These are phyloP conservation scores for Andrena cerasifolii DNA, from an alignment of 1,140 invertebrate genomes.

Conservation along the genomic window DNA sequence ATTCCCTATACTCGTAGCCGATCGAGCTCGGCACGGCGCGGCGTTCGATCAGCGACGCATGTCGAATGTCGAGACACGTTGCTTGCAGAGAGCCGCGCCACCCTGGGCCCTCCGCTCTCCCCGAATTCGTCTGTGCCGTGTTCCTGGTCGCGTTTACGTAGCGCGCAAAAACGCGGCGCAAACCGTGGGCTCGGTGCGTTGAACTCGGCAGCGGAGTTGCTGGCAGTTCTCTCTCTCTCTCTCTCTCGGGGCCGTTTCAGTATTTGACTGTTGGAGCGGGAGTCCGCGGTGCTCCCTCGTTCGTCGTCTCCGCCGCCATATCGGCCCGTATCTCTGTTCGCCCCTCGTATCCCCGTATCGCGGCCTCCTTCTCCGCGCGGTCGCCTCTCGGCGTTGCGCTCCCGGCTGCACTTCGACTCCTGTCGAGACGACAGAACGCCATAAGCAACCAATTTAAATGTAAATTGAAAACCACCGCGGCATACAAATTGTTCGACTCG, in stretches of 20 bases:
- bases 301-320: neutral
- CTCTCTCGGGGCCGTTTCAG: conserved; percentile 61
- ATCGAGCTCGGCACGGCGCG: too few relatives aligned
- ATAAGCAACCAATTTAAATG: conserved; percentile 84
- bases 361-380: conserved; percentile 11
- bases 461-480: conserved; percentile 83
- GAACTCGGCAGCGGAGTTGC: conserved; percentile 60
- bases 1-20: neutral
- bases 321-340: neutral
- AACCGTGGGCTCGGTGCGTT: conserved; percentile 54
- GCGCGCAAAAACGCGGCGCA: conserved; percentile 15
- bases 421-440: conserved; percentile 82
- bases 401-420: conserved; percentile 76
- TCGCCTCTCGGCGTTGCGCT: conserved; percentile 34
- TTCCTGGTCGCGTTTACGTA: conserved; percentile 25
- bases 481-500: conserved; percentile 83
- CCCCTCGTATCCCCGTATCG: neutral
- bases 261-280: conserved; percentile 68
- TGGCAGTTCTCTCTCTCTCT: conserved; percentile 40
- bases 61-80: neutral
- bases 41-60: neutral
- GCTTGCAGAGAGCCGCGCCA: neutral
- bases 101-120: neutral
- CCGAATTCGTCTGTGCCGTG: neutral
- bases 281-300: neutral